Evolutionary conservation across 2,113 vertebrate species (phyloP), one percentile per base, ranked within the genome.

Genomic region (Riparia riparia): DNA sequence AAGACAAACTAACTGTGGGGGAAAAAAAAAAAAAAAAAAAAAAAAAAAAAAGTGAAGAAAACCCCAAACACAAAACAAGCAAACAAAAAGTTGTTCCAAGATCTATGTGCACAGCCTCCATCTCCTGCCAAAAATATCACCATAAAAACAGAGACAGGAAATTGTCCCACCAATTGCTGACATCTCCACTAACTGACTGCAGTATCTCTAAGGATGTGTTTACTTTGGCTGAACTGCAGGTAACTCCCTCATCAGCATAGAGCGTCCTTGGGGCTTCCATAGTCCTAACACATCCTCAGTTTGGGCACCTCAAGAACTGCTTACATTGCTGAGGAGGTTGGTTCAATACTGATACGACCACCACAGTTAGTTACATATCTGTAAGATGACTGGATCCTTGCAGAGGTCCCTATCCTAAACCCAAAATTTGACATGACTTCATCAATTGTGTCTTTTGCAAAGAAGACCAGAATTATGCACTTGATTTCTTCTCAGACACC

Each of bases 381-480:
- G 0, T 41, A 70, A 66, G 25, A 64, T 1, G 2, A 90, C 2
- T 57, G 25, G 41, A 51, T 63, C 19, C 58, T 64, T 15, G 2
- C 47, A 56, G 37, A 87, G 13, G 1, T 34, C 31, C 29, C 31
- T 22, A 20, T 13, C 8, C 49, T 68, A 64, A 84, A 83, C 21
- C 29, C 1, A 1, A 18, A 19, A n/a, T n/a, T 26, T 54, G 13
- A 10, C 12, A 20, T 47, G 11, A 54, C 15, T 68, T 81, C 4
- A 13, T 49, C 76, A 66, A 41, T 22, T 29, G 2, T 26, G 18
- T 31, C 44, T 85, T 81, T 37, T 69, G 29, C 31, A 69, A 71
- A 80, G 45, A 78, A 57, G 26, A 82, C 39, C 12, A 37, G 32
- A 65, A 16, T 28, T 66, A 63, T 16, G 22, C 19, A 34, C 17